Evolutionary conservation across 2,113 vertebrate species (phyloP), one percentile per base, ranked within the genome.

Genomic region (Burhinus bistriatus): DNA sequence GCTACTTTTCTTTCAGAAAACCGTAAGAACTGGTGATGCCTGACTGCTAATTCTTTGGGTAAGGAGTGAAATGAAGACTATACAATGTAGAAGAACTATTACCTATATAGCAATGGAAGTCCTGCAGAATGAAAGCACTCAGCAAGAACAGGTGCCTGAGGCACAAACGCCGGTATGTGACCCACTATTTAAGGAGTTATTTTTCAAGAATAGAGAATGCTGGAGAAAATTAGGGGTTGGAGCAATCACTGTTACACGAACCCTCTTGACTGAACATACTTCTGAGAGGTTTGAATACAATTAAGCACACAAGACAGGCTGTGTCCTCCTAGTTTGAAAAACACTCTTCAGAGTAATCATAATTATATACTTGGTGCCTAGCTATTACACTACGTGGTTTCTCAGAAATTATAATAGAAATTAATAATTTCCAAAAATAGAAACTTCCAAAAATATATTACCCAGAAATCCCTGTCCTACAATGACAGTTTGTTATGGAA

Each of bases 341-440:
- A 71, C 29, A 70, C 11, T n/a, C n/a, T 87, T 87, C 29, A 64
- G 68, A 81, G 29, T 47, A 78, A 47, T 81, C 47, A n/a, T 77
- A 78, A 90, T 87, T 91, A 84, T 45, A 70, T 54, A 66, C 25
- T 75, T 78, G 69, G 12, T 90, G 29, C 59, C 71, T 61, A 47
- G 45, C 65, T 92, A 89, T 96, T 95, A 77, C 32, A 66, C 42
- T 58, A 26, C 8, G 26, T 51, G 32, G 1, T 66, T 90, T 93
- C 36, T 88, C 54, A 93, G 76, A 90, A 92, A 77, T 72, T 66
- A 22, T 71, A 81, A 90, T 26, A 84, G 22, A 76, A 75, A 89
- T 71, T 89, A 91, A 54, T 87, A 75, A 84, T 92, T 94, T 91
- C n/a, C 34, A 49, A 86, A 40, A 95, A 65, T 69, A 88, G 52